Percentiles rank a stretch among this genome's conserved stretches.
Evolutionary conservation across 2,797 vertebrate species (phyloP).

Genomic region (Helicolenus hilgendorfi): DNA sequence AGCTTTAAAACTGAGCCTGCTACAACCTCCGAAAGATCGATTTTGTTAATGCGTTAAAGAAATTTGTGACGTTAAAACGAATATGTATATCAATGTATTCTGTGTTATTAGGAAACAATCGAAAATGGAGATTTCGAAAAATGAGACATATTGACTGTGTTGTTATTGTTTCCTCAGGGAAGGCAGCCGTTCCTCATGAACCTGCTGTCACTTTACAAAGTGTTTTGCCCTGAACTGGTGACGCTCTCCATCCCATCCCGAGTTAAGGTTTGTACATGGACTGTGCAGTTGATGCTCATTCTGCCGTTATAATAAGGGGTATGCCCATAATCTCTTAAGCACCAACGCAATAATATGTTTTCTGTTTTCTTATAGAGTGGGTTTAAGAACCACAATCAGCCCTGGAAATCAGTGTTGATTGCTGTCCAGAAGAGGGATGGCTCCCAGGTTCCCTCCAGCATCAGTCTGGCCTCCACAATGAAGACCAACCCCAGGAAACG

Average conservation of each 20-base stretch:
- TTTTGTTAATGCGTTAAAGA: no score
- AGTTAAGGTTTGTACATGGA: conserved; percentile 90
- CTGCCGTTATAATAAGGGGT: background rate
- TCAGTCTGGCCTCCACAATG: conserved; percentile 59
- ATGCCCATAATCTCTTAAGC: background rate
- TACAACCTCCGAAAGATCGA: no score
- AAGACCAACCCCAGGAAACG: conserved; percentile 87
- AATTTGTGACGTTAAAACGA: no score
- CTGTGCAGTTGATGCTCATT: background rate
- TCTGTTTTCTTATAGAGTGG: conserved; percentile 85
- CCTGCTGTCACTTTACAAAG: conserved; percentile 94
- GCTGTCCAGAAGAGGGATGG: conserved; percentile 87
- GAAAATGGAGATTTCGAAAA: background rate
- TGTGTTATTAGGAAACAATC: background rate
- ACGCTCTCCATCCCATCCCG: conserved; percentile 90
- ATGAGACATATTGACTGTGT: background rate
- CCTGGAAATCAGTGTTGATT: conserved; percentile 91
- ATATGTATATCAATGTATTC: background rate
- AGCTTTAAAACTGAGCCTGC: no score
- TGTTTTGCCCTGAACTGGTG: conserved; percentile 93
- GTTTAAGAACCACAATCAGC: conserved; percentile 91
- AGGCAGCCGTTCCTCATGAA: conserved; percentile 92
- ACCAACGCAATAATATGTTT: background rate
- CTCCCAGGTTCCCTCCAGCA: conserved; percentile 39
- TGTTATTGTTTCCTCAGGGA: conserved; percentile 88